Evolutionary conservation across 2,113 vertebrate genomes (phyloP), one percentile per base, ranked within the genome.

Genomic region (Lepus timidus): DNA sequence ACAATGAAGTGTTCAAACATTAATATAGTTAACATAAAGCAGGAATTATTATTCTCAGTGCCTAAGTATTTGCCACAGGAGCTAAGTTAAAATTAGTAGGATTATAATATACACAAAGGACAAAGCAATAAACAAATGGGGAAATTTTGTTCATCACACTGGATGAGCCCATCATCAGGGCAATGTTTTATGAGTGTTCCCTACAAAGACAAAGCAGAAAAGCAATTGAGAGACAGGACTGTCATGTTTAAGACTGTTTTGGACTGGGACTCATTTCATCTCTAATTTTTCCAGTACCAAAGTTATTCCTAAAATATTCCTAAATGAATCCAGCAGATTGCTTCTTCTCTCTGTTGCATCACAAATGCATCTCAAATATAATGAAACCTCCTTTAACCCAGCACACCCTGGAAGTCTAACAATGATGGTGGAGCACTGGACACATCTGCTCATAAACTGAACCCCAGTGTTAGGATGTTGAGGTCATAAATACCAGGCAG

Each of bases 201-300:
- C 6, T 17, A 20, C 4, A 76, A 52, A 73, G 31, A 29, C n/a
- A 76, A 65, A 22, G 70, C 44, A 9, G 12, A 90, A 93, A 94
- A 58, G 27, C 25, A 90, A 88, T 95, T 79, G 52, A 68, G 51
- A 79, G 67, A 61, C 9, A 80, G 33, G 12, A 36, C 4, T 52
- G 31, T 70, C 49, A 51, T 75, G 68, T 55, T 64, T 92, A 84
- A 70, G 61, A 51, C 0, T 44, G 2, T 58, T 49, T 27, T 31
- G 10, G 25, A 84, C 19, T 33, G 52, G 22, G 14, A n/a, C 5
- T 62, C 29, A 94, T 9, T 81, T 88, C 83, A 68, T 22, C 20
- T 85, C 95, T 84, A 44, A 33, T 65, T 94, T 94, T 74, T 85
- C 65, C 27, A 36, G 1, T 14, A 11, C 33, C 91, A 51, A 68